Evolutionary conservation across 2,797 vertebrate genomes (phyloP).

Genomic region (Carduelis carduelis): DNA sequence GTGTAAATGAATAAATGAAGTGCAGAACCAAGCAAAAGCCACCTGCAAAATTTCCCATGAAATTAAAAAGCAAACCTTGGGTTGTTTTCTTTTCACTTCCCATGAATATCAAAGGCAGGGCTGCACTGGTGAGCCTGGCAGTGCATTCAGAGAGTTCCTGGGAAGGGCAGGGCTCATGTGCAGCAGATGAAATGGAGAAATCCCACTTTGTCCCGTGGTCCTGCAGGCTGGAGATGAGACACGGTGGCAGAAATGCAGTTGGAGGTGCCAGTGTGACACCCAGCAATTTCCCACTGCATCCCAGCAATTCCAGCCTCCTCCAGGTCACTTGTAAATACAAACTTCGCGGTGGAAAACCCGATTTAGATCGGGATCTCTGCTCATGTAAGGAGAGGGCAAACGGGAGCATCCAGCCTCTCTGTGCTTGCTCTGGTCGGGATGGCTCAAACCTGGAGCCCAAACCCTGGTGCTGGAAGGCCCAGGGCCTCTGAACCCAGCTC

Average conservation of each 20-base stretch:
- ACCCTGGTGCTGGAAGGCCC: neutral
- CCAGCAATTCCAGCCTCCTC: neutral
- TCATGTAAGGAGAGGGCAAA: fast-evolving
- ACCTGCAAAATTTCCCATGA: slow-evolving; percentile 35
- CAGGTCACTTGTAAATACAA: neutral
- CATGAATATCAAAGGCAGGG: slow-evolving; percentile 4
- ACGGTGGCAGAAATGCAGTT: neutral
- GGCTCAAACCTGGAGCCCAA: neutral
- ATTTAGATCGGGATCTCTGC: too few species aligned
- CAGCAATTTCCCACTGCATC: neutral
- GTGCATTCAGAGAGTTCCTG: neutral
- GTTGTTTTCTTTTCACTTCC: neutral
- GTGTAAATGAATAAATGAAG: slow-evolving; percentile 22
- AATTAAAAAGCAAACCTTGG: slow-evolving; percentile 29
- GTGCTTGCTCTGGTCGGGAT: neutral
- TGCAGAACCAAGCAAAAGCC: neutral
- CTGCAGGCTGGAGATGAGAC: neutral
- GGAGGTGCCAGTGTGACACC: neutral
- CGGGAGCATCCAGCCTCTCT: fast-evolving
- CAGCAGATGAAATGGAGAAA: neutral
- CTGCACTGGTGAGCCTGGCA: neutral
- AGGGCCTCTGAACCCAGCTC: neutral
- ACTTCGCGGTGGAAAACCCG: neutral
- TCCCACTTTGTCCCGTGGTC: neutral
- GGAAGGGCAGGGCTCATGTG: slow-evolving; percentile 5